These are phyloP conservation scores for Tachypleus tridentatus DNA, from an alignment of 1,140 invertebrate species.

Conservation along the genomic window DNA sequence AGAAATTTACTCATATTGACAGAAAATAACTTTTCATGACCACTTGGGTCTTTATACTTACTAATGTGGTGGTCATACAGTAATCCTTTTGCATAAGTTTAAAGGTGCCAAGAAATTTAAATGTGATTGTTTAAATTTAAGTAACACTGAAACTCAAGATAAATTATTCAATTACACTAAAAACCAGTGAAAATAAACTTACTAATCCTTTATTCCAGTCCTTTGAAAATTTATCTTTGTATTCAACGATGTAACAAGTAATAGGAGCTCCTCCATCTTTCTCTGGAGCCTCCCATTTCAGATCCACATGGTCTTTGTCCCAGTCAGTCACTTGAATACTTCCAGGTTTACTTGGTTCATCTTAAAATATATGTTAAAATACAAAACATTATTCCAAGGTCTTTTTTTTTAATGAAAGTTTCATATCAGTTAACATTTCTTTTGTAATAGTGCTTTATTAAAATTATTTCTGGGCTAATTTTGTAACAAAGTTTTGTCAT, in stretches of 20 bases:
- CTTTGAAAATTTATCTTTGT: slow-evolving; percentile 82
- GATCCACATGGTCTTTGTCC: slow-evolving; percentile 89
- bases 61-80: too few species aligned
- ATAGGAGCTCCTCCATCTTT: slow-evolving; percentile 90
- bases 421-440: too few species aligned
- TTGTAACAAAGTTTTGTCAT: too few species aligned
- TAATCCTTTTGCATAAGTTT: too few species aligned
- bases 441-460: too few species aligned
- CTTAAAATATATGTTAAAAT: slow-evolving; percentile 36
- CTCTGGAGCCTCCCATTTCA: slow-evolving; percentile 76
- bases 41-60: too few species aligned
- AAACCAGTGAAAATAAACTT: slow-evolving; percentile 39
- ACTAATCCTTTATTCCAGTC: slow-evolving; percentile 48
- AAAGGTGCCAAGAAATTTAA: slow-evolving; percentile 27
- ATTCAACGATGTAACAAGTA: slow-evolving; percentile 94
- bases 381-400: not conserved
- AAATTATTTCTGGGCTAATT: too few species aligned
- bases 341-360: slow-evolving; percentile 85
- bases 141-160: too few species aligned
- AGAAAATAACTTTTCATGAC: too few species aligned
- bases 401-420: slow-evolving; percentile 4
- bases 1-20: too few species aligned
- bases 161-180: too few species aligned
- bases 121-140: slow-evolving; percentile 41
- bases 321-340: slow-evolving; percentile 84